A percentile compares a stretch with the other conserved stretches of the same genome.
Conservation (phyloP, 2,797 vertebrate genomes). For the Myoxocephalus aenaeus region DNA sequence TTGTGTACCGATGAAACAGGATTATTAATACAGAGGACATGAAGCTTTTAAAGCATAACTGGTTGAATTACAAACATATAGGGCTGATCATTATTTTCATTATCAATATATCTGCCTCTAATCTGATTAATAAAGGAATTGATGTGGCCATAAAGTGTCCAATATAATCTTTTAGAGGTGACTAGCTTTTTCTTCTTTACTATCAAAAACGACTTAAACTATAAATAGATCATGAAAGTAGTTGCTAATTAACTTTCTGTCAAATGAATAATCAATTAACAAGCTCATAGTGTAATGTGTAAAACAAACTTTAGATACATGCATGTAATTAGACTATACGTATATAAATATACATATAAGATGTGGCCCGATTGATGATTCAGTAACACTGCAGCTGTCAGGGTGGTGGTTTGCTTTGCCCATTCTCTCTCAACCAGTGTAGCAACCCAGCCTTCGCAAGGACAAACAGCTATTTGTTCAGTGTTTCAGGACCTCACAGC, state of each 20-base stretch:
- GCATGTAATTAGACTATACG: neutral
- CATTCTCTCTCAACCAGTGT: slow-evolving; percentile 36
- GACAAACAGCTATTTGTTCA: slow-evolving; percentile 75
- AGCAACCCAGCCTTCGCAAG: slow-evolving; percentile 64
- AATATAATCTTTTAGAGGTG: neutral
- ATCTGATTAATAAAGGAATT: neutral
- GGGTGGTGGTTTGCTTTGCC: slow-evolving; percentile 27
- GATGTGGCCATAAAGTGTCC: neutral
- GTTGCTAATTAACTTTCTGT: neutral
- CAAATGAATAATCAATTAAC: neutral
- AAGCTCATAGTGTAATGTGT: neutral
- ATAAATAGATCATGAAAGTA: neutral
- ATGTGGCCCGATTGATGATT: slow-evolving; percentile 7
- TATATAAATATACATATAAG: neutral
- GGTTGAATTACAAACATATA: neutral
- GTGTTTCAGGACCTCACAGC: slow-evolving; percentile 38
- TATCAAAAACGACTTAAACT: neutral
- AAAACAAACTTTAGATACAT: neutral
- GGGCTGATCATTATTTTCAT: neutral
- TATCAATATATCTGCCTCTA: neutral
- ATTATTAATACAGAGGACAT: slow-evolving; percentile 18
- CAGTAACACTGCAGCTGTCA: slow-evolving; percentile 49
- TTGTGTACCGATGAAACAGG: slow-evolving; percentile 15
- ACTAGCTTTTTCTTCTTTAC: neutral
- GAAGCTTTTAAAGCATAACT: slow-evolving; percentile 15